These are phyloP conservation scores for Halocynthia roretzi DNA, from an alignment of 23 tunicate species.

Conservation along the genomic window DNA sequence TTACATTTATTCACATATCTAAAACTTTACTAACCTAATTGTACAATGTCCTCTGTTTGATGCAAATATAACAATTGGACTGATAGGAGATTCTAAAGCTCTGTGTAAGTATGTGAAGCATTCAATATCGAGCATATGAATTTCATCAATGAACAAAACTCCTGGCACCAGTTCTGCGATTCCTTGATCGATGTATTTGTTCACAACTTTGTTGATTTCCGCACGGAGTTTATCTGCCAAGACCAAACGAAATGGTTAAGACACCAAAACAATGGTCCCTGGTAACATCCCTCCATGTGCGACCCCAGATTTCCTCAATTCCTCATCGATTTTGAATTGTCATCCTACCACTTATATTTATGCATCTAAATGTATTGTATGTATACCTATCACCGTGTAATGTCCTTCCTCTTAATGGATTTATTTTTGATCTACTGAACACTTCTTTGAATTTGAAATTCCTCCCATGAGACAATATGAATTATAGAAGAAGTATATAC, in stretches of 20 bases:
- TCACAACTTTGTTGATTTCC: conserved; percentile 99
- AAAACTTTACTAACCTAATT: conserved; percentile 39
- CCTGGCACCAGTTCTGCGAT: conserved; percentile 99
- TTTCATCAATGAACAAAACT: conserved; percentile 95
- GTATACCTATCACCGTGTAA: too few relatives aligned
- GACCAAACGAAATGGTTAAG: too few relatives aligned
- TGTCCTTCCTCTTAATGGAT: too few relatives aligned
- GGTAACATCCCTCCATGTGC: too few relatives aligned
- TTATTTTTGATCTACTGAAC: too few relatives aligned
- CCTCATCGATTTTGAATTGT: too few relatives aligned
- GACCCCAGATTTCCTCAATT: too few relatives aligned
- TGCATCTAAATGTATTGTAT: too few relatives aligned
- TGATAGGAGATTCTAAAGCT: conserved; percentile 94
- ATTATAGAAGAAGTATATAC: conserved; percentile 17
- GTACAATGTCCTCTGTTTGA: conserved; percentile 78
- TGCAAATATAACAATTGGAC: conserved; percentile 94
- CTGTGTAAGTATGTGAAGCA: conserved; percentile 98
- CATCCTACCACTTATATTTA: too few relatives aligned
- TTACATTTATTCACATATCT: background rate
- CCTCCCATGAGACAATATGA: background rate
- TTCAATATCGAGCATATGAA: conserved; percentile 99
- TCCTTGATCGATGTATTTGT: conserved; percentile 99
- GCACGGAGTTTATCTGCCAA: conserved; percentile 75
- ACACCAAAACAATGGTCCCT: too few relatives aligned
- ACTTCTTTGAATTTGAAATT: background rate